A percentile compares a stretch with the other conserved stretches of the same genome.
Evolutionary conservation across 1,140 invertebrate species (phyloP).

Genomic region (Drosophila nebulosa): DNA sequence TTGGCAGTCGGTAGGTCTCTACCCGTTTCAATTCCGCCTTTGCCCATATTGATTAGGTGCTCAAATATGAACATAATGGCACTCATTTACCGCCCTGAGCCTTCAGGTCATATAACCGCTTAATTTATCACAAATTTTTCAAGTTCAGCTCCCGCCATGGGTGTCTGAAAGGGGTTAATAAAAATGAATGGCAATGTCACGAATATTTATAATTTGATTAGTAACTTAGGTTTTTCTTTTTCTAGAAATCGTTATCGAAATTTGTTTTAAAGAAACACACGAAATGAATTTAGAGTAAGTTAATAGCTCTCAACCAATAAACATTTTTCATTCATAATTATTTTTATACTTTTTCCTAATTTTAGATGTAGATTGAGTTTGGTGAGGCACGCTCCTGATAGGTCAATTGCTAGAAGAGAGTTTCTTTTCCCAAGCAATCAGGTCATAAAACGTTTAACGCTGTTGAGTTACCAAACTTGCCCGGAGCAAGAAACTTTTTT

Average conservation of each 20-base stretch:
- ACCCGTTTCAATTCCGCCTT: constrained; percentile 13
- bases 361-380: too few relatives aligned
- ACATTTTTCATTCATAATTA: too few relatives aligned
- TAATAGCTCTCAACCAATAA: too few relatives aligned
- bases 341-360: background rate
- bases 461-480: constrained; percentile 34
- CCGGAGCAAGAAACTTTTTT: constrained; percentile 22
- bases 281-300: too few relatives aligned
- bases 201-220: too few relatives aligned
- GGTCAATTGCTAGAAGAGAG: constrained; percentile 17
- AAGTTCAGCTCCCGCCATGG: constrained; percentile 4
- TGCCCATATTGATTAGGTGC: constrained; percentile 65
- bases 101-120: constrained; percentile 8
- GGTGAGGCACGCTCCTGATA: constrained; percentile 4
- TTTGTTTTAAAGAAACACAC: too few relatives aligned
- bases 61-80: constrained; percentile 47
- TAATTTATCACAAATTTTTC: constrained; percentile 12
- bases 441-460: constrained; percentile 65
- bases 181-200: too few relatives aligned
- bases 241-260: too few relatives aligned
- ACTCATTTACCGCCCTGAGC: constrained; percentile 22
- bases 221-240: too few relatives aligned
- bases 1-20: background rate
- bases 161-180: background rate
- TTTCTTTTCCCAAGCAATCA: constrained; percentile 18